Base-by-base conservation (phyloP, 1,140 invertebrate species). In the Tachypleus tridentatus region DNA sequence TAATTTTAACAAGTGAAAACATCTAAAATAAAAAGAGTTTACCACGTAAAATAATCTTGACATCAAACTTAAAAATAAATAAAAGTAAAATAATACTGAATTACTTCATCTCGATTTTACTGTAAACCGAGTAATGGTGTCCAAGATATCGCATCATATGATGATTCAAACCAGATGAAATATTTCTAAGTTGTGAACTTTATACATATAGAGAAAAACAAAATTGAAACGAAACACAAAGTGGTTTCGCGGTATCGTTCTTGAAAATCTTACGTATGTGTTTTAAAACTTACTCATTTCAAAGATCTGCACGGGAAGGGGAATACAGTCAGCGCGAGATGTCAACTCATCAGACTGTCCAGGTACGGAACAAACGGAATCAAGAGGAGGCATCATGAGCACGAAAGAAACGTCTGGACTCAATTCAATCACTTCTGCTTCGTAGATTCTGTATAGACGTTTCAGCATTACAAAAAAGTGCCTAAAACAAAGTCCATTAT, bases 371-470 rank as follows among this genome's bases (percentile, higher is more conserved):
- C 93, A 97, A 0, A 93, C 91, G 60, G 86, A 85, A 71, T 97
- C 93, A 0, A 87, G 85, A 0, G 92, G 87, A 0, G 94, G 94
- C 66, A 95, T 87, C 5, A 95, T 80, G 64, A 97, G 85, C 0
- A 98, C 79, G 65, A 97, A 88, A 49, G 91, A 91, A 47, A 97
- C 90, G 65, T 94, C 87, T 58, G 80, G 79, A 69, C 86, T 91
- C 3, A 96, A 78, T 76, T 97, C 93, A 58, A 97, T 86, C 0
- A 97, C 88, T 79, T 97, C 93, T 5, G 86, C 80, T 71, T 94
- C 90, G 76, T 95, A 97, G 29, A 97, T 77, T 68, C 93, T 66
- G 75, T 54, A 56, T 4, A 29, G 29, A 29, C 29, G 29, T 29
- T 29, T 29, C 2, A 29, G 29, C 29, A 29, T 29, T 29, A 29